Percentiles rank a stretch among this genome's conserved stretches.
Evolutionary conservation across 2,888 invertebrate genomes (phyloP).

Genomic region (Mamestra brassicae): DNA sequence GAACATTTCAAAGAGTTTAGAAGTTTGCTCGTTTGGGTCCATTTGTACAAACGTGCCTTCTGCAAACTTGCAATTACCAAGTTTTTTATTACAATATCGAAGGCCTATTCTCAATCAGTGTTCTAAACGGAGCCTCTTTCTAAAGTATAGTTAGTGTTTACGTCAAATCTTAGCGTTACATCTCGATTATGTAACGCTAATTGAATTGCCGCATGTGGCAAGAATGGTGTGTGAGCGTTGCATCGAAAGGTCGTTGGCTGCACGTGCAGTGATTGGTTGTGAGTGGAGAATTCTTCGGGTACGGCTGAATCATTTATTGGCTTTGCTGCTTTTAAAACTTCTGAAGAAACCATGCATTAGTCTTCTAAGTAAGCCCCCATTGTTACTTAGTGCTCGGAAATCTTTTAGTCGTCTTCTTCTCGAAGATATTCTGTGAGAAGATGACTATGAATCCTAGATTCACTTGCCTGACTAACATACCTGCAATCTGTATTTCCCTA

Average conservation of each 20-base stretch:
- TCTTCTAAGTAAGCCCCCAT: neutral
- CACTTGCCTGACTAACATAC: neutral
- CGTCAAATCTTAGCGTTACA: conserved; percentile 54
- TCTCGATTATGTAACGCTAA: conserved; percentile 56
- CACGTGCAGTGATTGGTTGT: conserved; percentile 54
- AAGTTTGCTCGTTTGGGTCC: neutral
- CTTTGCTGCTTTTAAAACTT: neutral
- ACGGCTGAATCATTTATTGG: neutral
- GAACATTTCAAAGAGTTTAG: neutral
- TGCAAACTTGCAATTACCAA: neutral
- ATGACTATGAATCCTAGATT: neutral
- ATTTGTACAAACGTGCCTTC: neutral
- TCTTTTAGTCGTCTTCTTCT: neutral
- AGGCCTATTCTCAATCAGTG: neutral
- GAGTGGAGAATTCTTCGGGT: conserved; percentile 7
- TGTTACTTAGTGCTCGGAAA: neutral
- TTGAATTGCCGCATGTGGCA: conserved; percentile 56
- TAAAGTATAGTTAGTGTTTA: conserved; percentile 20
- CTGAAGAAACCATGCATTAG: neutral
- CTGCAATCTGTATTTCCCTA: no score
- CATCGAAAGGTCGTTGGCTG: conserved; percentile 54
- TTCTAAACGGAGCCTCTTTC: neutral
- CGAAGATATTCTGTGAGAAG: neutral
- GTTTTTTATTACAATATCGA: neutral
- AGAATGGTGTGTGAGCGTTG: conserved; percentile 40